Evolutionary conservation across 2,888 invertebrate genomes (phyloP).

Genomic region (Creontiades dilutus): DNA sequence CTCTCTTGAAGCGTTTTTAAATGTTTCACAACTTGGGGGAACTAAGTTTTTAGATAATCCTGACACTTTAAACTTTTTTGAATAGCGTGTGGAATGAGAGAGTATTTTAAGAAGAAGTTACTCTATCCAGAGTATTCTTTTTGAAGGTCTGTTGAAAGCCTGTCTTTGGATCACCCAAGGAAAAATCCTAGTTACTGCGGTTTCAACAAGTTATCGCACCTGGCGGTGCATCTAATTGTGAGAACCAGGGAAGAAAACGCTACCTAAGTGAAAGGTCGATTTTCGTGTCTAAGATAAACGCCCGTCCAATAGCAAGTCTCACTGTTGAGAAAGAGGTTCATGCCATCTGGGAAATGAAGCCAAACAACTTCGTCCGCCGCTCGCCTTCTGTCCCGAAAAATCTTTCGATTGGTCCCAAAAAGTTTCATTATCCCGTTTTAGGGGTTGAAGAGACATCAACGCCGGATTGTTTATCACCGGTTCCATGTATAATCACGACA

Average conservation of each 20-base stretch:
- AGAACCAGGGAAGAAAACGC: neutral
- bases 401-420: neutral
- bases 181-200: neutral
- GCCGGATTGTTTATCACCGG: neutral
- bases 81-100: no score
- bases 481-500: neutral
- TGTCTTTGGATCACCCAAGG: neutral
- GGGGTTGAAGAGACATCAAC: neutral
- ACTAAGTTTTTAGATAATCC: no score
- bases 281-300: neutral
- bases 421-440: neutral
- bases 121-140: no score
- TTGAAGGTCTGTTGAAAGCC: neutral
- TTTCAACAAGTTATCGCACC: constrained; percentile 4
- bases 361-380: neutral
- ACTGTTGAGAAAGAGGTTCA: neutral
- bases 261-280: constrained; percentile 24
- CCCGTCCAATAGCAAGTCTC: neutral
- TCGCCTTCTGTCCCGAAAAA: constrained; percentile 1
- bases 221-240: neutral
- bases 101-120: no score
- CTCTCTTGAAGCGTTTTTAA: no score
- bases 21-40: no score
- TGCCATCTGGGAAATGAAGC: constrained; percentile 32
- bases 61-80: no score